Conservation (phyloP, 2,113 vertebrate species). For the Erythrolamprus reginae region DNA sequence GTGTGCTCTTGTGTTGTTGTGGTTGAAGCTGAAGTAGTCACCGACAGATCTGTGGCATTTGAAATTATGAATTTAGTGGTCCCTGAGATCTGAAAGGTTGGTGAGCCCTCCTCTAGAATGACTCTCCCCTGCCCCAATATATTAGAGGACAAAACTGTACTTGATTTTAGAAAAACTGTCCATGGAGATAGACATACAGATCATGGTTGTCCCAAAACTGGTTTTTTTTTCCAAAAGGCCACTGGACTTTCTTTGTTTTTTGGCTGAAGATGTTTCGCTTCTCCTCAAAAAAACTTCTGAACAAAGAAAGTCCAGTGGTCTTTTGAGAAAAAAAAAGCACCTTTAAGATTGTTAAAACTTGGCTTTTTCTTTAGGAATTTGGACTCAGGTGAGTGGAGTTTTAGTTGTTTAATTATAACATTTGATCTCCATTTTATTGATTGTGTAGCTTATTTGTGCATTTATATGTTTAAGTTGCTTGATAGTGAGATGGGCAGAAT, state of each 20-base stretch:
- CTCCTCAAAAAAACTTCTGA: neutral
- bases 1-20: too few species aligned
- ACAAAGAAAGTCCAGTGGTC: neutral
- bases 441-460: too few species aligned
- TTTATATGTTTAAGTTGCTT: too few species aligned
- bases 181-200: neutral
- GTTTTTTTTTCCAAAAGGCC: neutral
- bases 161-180: neutral
- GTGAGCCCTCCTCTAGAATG: neutral
- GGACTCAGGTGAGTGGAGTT: neutral
- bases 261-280: neutral
- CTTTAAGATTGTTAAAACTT: neutral
- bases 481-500: too few species aligned
- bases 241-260: neutral
- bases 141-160: neutral
- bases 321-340: neutral
- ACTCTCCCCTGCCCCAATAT: neutral
- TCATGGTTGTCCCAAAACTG: neutral
- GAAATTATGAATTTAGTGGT: too few species aligned
- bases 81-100: too few species aligned
- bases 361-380: neutral
- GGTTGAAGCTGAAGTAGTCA: too few species aligned
- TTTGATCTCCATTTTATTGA: too few species aligned
- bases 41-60: too few species aligned
- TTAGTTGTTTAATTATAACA: neutral